Conservation (phyloP, 2,888 invertebrate species). For the Tenthredo mesomela region DNA sequence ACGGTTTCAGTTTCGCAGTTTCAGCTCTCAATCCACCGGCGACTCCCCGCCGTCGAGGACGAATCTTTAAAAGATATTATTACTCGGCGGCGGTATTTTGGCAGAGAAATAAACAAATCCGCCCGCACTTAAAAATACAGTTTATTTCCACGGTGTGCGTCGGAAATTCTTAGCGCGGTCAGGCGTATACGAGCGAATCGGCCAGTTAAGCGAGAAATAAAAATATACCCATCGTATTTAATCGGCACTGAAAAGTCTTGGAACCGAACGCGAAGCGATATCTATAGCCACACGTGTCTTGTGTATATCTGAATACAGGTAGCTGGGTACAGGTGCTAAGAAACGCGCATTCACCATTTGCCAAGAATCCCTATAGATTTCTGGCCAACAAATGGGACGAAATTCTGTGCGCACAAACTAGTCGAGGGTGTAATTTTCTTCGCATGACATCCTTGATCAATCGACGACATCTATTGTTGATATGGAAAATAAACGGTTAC, state of each 20-base stretch:
- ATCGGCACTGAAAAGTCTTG: not conserved
- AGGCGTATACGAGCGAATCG: conserved; percentile 26
- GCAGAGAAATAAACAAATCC: conserved; percentile 43
- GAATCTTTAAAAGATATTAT: conserved; percentile 44
- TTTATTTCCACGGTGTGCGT: conserved; percentile 46
- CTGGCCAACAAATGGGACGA: not conserved
- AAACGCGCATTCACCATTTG: not conserved
- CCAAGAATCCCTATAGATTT: not conserved
- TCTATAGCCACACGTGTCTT: not conserved
- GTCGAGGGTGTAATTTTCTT: not conserved
- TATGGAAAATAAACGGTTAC: no score
- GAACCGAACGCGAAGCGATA: not conserved
- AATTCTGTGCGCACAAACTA: not conserved
- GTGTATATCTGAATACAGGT: not conserved
- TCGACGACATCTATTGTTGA: no score
- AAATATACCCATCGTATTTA: conserved; percentile 36
- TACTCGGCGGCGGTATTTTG: conserved; percentile 35
- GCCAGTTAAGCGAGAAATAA: conserved; percentile 23
- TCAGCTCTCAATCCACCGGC: not conserved
- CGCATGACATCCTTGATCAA: no score
- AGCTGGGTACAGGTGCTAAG: not conserved
- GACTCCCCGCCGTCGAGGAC: conserved; percentile 23
- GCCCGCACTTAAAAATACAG: conserved; percentile 38
- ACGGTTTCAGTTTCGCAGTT: not conserved
- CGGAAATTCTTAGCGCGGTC: conserved; percentile 25